Percentiles rank a stretch among this genome's conserved stretches.
Conservation (phyloP, 2,888 invertebrate genomes). For the Aquatica leii region DNA sequence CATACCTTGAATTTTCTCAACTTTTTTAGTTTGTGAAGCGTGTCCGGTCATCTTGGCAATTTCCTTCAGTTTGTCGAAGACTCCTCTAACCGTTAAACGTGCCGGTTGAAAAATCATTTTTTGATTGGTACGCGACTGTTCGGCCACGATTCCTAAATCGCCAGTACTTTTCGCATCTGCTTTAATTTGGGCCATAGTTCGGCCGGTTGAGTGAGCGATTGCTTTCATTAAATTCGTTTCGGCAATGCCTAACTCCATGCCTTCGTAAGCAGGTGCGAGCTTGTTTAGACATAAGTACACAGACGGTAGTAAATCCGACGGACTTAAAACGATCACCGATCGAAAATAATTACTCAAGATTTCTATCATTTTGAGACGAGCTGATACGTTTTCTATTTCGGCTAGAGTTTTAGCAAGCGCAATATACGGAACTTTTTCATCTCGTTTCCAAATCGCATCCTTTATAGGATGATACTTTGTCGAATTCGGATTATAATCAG, state of each 20-base stretch:
- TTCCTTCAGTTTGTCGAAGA: constrained; percentile 85
- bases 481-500: constrained; percentile 76
- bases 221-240: constrained; percentile 95
- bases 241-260: constrained; percentile 92
- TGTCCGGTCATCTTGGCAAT: constrained; percentile 87
- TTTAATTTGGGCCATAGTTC: constrained; percentile 84
- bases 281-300: constrained; percentile 96
- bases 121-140: constrained; percentile 84
- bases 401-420: constrained; percentile 91
- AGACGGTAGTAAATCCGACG: constrained; percentile 88
- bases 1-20: constrained; percentile 88
- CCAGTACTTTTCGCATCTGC: constrained; percentile 75
- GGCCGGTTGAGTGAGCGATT: constrained; percentile 88
- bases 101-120: constrained; percentile 88
- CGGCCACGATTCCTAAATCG: constrained; percentile 91
- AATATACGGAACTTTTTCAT: constrained; percentile 86
- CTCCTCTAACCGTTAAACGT: constrained; percentile 74
- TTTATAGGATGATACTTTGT: constrained; percentile 82
- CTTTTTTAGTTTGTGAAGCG: constrained; percentile 81
- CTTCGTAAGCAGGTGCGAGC: constrained; percentile 95
- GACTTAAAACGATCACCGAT: constrained; percentile 87
- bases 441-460: constrained; percentile 82
- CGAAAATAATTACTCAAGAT: constrained; percentile 90
- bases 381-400: constrained; percentile 84
- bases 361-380: constrained; percentile 90